These are phyloP conservation scores for Sapajus apella DNA, from an alignment of 2,113 vertebrate species.

Conservation along the genomic window DNA sequence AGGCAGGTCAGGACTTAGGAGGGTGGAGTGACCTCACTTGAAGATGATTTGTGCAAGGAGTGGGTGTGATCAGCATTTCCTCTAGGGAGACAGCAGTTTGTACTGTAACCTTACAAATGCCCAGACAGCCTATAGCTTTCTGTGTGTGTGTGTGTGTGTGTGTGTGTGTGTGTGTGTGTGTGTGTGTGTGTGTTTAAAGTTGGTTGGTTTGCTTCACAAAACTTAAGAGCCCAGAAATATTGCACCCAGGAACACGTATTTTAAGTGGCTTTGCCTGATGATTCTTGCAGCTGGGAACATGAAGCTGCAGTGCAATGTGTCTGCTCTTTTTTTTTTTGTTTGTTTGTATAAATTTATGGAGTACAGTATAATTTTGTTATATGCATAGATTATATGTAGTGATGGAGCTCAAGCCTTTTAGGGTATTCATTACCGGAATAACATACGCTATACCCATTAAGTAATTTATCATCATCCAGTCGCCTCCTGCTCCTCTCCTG, in stretches of 20 bases:
- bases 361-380: not conserved
- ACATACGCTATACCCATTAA: not conserved
- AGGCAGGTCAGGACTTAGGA: constrained; percentile 57
- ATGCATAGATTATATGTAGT: not conserved
- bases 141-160: no score
- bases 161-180: not conserved
- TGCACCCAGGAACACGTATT: not conserved
- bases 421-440: not conserved
- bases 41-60: not conserved
- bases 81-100: not conserved
- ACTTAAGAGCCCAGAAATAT: not conserved
- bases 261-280: not conserved
- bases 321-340: not conserved
- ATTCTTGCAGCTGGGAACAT: not conserved
- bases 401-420: not conserved
- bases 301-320: not conserved
- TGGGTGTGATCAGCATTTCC: not conserved
- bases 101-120: not conserved
- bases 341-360: not conserved
- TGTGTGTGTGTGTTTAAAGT: not conserved
- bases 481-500: not conserved
- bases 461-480: not conserved
- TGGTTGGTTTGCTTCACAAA: not conserved
- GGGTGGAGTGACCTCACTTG: not conserved
- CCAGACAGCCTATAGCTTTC: not conserved